A percentile compares a stretch with the other conserved stretches of the same genome.
Conservation (phyloP, 2,888 invertebrate species). For the Oxyscelio sp. region DNA sequence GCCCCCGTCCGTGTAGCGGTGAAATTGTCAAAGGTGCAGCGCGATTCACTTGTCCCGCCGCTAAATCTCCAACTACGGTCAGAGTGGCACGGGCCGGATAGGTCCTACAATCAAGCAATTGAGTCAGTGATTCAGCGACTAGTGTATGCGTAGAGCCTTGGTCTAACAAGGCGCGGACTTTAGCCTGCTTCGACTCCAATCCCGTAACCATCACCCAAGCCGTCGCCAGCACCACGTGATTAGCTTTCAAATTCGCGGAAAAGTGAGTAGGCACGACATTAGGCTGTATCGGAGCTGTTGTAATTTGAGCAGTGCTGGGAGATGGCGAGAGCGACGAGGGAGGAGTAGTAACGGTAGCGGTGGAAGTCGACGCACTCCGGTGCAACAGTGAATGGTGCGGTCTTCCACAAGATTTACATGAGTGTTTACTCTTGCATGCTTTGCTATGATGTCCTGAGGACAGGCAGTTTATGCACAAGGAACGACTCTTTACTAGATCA, state of each 20-base stretch:
- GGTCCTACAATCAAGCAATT: not conserved
- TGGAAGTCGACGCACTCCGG: too few relatives aligned
- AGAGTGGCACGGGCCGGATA: not conserved
- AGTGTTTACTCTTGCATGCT: conserved; percentile 7
- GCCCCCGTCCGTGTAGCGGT: not conserved
- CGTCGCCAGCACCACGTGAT: conserved; percentile 4
- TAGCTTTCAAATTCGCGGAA: not conserved
- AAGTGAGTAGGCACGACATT: not conserved
- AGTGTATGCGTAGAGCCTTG: not conserved
- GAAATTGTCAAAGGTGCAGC: not conserved
- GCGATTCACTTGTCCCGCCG: not conserved
- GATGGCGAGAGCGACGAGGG: too few relatives aligned
- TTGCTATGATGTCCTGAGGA: not conserved
- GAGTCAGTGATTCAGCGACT: not conserved
- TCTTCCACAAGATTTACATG: conserved; percentile 9
- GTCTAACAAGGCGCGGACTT: not conserved
- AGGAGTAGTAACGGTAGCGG: too few relatives aligned
- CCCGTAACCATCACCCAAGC: conserved; percentile 7
- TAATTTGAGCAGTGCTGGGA: too few relatives aligned
- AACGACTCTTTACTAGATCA: not conserved
- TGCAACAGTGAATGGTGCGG: conserved; percentile 26
- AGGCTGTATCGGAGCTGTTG: too few relatives aligned
- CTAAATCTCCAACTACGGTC: not conserved
- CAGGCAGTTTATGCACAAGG: conserved; percentile 12
- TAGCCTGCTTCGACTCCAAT: not conserved